Conservation (phyloP, 92 coral and sea anemone species). For the Diadumene lineata region DNA sequence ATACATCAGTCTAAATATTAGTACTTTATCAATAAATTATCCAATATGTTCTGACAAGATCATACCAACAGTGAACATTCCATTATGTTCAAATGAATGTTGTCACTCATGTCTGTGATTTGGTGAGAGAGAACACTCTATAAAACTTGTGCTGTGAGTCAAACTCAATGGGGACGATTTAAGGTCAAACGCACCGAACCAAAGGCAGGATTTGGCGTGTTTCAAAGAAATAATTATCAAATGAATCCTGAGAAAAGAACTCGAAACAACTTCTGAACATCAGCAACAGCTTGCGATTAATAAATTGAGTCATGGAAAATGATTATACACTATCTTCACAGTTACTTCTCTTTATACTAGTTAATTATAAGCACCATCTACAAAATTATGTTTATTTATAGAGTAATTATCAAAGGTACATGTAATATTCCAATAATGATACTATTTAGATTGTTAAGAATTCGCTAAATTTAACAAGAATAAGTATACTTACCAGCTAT, state of each 20-base stretch:
- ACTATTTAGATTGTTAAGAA: too few relatives aligned
- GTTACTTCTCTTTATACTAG: background rate
- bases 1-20: too few relatives aligned
- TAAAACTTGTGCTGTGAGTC: too few relatives aligned
- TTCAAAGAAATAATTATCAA: background rate
- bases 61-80: background rate
- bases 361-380: too few relatives aligned
- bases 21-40: background rate
- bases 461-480: background rate
- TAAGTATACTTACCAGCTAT: constrained; percentile 44
- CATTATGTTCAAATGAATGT: too few relatives aligned
- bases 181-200: background rate
- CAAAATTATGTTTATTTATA: too few relatives aligned
- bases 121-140: too few relatives aligned
- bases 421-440: too few relatives aligned
- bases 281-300: background rate
- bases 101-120: too few relatives aligned
- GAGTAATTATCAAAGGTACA: too few relatives aligned
- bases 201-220: background rate
- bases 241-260: background rate
- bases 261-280: background rate
- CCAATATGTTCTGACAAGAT: background rate
- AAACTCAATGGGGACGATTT: background rate
- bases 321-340: background rate
- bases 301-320: background rate